These are phyloP conservation scores for Pandemis heparana DNA, from an alignment of 2,888 invertebrate genomes.

Conservation along the genomic window DNA sequence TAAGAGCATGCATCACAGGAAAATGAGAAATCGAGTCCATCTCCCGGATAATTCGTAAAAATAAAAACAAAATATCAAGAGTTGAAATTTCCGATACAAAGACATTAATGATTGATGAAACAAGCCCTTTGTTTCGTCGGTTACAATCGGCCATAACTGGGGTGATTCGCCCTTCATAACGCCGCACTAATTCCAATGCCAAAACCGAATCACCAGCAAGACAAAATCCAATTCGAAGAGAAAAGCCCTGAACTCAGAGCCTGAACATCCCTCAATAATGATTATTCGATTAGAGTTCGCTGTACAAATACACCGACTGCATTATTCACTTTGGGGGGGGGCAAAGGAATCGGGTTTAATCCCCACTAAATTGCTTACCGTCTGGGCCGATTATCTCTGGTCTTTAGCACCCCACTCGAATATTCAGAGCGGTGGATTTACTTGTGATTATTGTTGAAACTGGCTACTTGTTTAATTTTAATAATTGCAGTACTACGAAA, in stretches of 20 bases:
- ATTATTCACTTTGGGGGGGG: conserved; percentile 64
- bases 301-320: conserved; percentile 66
- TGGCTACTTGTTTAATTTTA: conserved; percentile 3
- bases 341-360: conserved; percentile 66
- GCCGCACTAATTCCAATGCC: conserved; percentile 22
- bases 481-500: neutral
- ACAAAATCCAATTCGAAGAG: conserved; percentile 34
- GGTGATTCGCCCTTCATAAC: conserved; percentile 42
- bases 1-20: no score
- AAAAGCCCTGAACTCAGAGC: conserved; percentile 45
- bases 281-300: conserved; percentile 65
- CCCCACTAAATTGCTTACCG: conserved; percentile 67
- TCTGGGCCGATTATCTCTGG: conserved; percentile 63
- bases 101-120: neutral
- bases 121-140: neutral
- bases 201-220: conserved; percentile 25
- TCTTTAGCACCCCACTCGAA: conserved; percentile 57
- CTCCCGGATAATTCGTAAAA: no score
- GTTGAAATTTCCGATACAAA: no score
- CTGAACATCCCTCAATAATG: conserved; percentile 55
- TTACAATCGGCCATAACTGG: conserved; percentile 8
- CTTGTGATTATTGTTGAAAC: conserved; percentile 28
- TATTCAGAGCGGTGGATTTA: conserved; percentile 54
- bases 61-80: no score
- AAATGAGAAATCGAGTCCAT: no score